Base-by-base conservation (phyloP, 30 jellyfish, hydroid and myxozoan species). In the Aurelia sp. region DNA sequence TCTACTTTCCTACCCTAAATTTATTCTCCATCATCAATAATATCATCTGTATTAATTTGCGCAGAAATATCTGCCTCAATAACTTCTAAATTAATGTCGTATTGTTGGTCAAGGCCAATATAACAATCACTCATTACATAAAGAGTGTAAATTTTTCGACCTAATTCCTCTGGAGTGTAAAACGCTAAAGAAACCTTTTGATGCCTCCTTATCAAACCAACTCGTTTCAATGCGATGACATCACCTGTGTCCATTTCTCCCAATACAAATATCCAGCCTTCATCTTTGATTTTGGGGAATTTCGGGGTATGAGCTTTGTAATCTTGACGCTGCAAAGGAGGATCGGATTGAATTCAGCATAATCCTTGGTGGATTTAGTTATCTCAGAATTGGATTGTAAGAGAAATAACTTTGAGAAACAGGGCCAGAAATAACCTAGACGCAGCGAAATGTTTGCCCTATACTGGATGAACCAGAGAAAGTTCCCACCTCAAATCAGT, bases 61-160 rank as follows among this genome's bases (percentile, higher is more conserved):
- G 85, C 84, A 27, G 90, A 76, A 21, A 74, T 22, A 51, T 76
- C 87, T 5, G 96, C 87, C 38, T 78, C 88, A n/a, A 91, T 35
- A 59, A 89, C 97, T 31, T 93, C 98, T 51, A 94, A 67, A 38
- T 76, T 64, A 30, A 96, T 55, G 64, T 96, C 98, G 40, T 71
- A 91, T 55, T 96, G 99, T 66, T 96, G 99, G 85, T 96, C 99
- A 41, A 96, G 96, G 9, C 99, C 99, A 0, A 91, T 30, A 73
- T 90, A 90, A 11, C 87, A 48, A 59, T 91, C 99, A 70, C 99
- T 90, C 98, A 96, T 80, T 20, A 96, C 58, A 68, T 75, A 96
- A 38, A 96, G 72, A 7, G 97, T 61, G 78, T 55, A 86, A 47
- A 90, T 96, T 59, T 80, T 79, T 22, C 97, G 82, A 21, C 97